These are phyloP conservation scores for Sitobion miscanthi DNA, from an alignment of 1,140 invertebrate species.

Conservation along the genomic window DNA sequence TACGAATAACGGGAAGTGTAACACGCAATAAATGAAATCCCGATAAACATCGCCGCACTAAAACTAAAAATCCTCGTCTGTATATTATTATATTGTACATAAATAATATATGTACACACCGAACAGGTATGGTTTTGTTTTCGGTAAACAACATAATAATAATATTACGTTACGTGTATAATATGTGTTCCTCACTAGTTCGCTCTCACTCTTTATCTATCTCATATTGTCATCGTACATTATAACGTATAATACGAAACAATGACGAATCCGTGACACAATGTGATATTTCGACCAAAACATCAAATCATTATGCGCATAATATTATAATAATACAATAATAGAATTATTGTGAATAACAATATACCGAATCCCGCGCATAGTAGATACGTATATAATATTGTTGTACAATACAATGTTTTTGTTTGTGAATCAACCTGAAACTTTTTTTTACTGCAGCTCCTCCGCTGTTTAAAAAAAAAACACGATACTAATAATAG, in stretches of 20 bases:
- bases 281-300: conserved; percentile 37
- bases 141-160: not conserved
- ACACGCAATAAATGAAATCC: not conserved
- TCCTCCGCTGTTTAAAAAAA: not conserved
- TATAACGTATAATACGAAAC: conserved; percentile 11
- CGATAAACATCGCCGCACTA: not conserved
- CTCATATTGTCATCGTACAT: conserved; percentile 22
- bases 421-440: not conserved
- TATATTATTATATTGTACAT: too few species aligned
- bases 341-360: conserved; percentile 25
- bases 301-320: conserved; percentile 40
- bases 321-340: conserved; percentile 37
- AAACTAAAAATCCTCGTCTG: not conserved
- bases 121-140: not conserved
- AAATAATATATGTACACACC: not conserved
- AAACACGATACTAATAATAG: not conserved
- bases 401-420: not conserved
- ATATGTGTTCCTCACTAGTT: not conserved
- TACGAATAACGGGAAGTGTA: not conserved
- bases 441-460: not conserved
- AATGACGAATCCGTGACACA: conserved; percentile 38
- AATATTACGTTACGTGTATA: not conserved
- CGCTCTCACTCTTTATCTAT: not conserved
- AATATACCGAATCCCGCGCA: conserved; percentile 26
- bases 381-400: not conserved